These are phyloP conservation scores for Odontophorus gujanensis DNA, from an alignment of 2,113 vertebrate species.

Conservation along the genomic window DNA sequence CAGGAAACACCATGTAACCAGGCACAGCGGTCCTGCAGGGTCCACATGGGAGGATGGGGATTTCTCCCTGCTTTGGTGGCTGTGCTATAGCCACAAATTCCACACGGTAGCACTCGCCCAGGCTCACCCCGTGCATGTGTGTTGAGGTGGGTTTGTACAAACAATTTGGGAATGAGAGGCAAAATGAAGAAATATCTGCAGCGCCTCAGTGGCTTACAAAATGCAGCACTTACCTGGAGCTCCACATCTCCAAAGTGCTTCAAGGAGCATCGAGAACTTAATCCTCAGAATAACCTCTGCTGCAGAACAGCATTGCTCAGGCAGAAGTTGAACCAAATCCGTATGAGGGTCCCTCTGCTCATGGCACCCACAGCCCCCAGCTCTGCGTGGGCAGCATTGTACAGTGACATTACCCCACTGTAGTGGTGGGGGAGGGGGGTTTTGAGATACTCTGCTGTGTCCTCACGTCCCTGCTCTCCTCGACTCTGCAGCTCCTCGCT, in stretches of 20 bases:
- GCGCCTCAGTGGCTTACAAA: neutral
- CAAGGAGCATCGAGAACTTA: constrained; percentile 23
- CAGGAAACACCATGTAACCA: neutral
- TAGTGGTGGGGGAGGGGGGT: neutral
- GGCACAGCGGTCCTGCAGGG: neutral
- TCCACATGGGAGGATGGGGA: too few relatives aligned
- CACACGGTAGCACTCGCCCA: too few relatives aligned
- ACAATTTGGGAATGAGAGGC: neutral
- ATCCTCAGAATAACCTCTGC: neutral
- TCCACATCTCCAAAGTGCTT: constrained; percentile 18
- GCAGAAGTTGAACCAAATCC: accelerated
- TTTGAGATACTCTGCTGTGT: neutral
- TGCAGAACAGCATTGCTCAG: neutral
- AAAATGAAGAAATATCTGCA: neutral
- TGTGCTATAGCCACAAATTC: too few relatives aligned
- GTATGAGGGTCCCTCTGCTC: neutral
- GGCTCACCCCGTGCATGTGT: neutral
- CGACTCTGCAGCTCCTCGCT: neutral
- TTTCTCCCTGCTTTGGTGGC: too few relatives aligned
- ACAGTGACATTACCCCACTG: neutral
- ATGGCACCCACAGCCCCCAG: too few relatives aligned
- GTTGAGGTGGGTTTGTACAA: neutral
- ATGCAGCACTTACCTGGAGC: neutral
- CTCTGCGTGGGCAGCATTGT: neutral
- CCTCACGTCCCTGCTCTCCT: neutral